These are phyloP conservation scores for Drosophila subobscura DNA, from an alignment of 1,140 invertebrate genomes.

Conservation along the genomic window DNA sequence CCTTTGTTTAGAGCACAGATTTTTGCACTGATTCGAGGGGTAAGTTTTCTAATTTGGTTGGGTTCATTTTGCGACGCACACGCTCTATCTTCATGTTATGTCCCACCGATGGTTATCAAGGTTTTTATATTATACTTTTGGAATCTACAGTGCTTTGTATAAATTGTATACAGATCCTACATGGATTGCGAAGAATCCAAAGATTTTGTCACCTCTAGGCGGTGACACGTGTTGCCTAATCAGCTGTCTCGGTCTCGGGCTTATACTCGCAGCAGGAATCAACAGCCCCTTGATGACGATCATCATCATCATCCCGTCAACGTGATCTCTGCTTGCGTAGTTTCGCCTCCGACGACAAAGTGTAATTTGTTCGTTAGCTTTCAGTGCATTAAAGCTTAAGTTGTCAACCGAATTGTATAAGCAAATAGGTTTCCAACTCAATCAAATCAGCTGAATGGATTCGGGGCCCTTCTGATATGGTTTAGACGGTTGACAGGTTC, in stretches of 20 bases:
- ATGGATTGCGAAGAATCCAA: conserved; percentile 2
- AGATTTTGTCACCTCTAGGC: not conserved
- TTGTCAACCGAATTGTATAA: conserved; percentile 1
- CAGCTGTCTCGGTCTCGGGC: not conserved
- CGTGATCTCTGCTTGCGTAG: conserved; percentile 33
- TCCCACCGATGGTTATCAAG: conserved; percentile 11
- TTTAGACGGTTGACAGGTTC: no score
- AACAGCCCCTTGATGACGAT: conserved; percentile 9
- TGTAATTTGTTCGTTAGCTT: conserved; percentile 11
- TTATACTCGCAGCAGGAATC: conserved; percentile 1
- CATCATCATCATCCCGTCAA: conserved; percentile 4
- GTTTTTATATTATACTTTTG: not conserved
- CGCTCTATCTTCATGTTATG: conserved; percentile 6
- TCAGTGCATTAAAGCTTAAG: not conserved
- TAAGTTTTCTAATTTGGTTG: not conserved
- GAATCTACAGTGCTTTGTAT: not conserved
- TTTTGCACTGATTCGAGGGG: not conserved
- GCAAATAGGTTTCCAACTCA: no score
- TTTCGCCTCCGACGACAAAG: conserved; percentile 3
- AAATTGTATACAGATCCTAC: not conserved
- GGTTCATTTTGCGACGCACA: conserved; percentile 2
- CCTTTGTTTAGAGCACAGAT: conserved; percentile 11
- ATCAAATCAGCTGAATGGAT: no score
- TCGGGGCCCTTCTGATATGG: no score
- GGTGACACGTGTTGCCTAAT: conserved; percentile 25